Base-by-base conservation (phyloP, 2,113 vertebrate species). In the Casuarius casuarius region DNA sequence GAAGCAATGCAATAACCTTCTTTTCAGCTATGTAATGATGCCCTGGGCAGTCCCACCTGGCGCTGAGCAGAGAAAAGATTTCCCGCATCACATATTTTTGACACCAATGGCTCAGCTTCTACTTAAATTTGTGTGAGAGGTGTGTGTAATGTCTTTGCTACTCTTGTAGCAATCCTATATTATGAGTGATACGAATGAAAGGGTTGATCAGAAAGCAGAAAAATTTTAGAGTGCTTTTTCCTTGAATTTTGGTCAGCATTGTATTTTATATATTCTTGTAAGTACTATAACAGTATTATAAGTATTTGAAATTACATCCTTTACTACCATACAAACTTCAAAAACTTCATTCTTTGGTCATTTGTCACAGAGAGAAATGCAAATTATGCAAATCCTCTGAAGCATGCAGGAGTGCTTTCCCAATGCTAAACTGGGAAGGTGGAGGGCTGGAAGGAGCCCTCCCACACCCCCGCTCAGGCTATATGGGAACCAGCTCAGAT, bases 381-480 rank as follows among this genome's bases (percentile, higher is more conserved):
- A 76, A 28, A 7, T 22, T 5, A 17, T 51, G 15, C 5, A 35
- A 25, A 58, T 44, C 63, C 82, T 38, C 25, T 38, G 73, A 84
- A 71, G 71, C 3, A 1, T 29, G 29, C 58, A 12, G 6, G 9
- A 61, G 17, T 33, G 13, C 1, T 63, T 22, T 48, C 9, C 35
- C 40, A 19, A 84, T 80, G 42, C 7, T 12, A 16, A 46, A 33
- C 5, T 23, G 0, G 0, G 21, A 14, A 42, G 13, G 8, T 18
- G 18, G 18, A 19, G 46, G 61, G 6, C 25, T 73, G 72, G 59
- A 68, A 85, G 54, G 35, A 85, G 42, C 59, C 21, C 12, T 63
- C 17, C 40, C 23, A 8, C 20, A 18, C 63, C 20, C 48, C 8
- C 7, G 35, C 40, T 15, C 51, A 28, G 70, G 35, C 0, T 48